Conservation (phyloP, 2,113 vertebrate species). For the Sinocyclocheilus anophthalmus region DNA sequence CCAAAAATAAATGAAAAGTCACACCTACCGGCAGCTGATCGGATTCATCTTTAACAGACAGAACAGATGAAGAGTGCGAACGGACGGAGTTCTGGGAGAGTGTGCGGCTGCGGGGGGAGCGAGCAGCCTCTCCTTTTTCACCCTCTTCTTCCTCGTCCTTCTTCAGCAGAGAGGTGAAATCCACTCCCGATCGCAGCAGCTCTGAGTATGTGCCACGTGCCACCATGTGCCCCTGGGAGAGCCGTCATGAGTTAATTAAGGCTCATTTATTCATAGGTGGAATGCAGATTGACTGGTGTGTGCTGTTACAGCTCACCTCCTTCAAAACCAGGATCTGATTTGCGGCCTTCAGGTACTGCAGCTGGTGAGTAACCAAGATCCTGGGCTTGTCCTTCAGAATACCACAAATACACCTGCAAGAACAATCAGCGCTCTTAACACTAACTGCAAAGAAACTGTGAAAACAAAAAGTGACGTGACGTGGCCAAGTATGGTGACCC, state of each 20-base stretch:
- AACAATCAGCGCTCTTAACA: neutral
- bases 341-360: constrained; percentile 90
- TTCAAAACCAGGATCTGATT: constrained; percentile 91
- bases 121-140: constrained; percentile 48
- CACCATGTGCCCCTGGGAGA: constrained; percentile 85
- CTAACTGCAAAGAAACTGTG: neutral
- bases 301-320: constrained; percentile 78
- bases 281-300: neutral
- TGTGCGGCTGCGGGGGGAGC: constrained; percentile 75
- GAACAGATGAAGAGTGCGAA: constrained; percentile 83
- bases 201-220: constrained; percentile 87
- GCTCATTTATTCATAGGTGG: neutral
- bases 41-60: constrained; percentile 81
- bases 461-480: neutral
- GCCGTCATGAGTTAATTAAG: neutral
- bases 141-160: constrained; percentile 81
- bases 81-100: constrained; percentile 84
- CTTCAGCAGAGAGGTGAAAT: constrained; percentile 92
- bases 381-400: constrained; percentile 86
- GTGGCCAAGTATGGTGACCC: too few relatives aligned
- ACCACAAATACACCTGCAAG: constrained; percentile 89
- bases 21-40: constrained; percentile 76
- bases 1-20: neutral
- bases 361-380: constrained; percentile 92
- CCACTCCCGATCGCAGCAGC: constrained; percentile 87